Percentiles rank a stretch among this genome's conserved stretches.
phyloP scores from a whole-genome alignment of 2,113 vertebrate genomes.

The Dunckerocampus dactyliophorus region DNA sequence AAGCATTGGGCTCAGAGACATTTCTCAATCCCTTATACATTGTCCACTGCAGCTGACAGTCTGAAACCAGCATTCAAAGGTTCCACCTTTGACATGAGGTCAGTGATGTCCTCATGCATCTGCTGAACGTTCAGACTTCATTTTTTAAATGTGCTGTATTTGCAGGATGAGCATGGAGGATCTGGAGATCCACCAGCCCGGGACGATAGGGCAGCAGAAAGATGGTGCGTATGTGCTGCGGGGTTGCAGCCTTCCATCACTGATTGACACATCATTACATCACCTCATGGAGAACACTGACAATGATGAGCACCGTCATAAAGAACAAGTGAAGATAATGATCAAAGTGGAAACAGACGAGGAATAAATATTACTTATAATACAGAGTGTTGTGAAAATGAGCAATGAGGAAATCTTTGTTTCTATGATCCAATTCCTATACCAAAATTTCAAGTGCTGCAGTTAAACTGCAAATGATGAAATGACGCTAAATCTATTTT shows the following conservation, averaged over 20 bases:
- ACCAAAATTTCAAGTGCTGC: no score
- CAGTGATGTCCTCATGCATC: neutral
- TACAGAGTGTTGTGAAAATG: no score
- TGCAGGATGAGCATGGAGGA: slow-evolving; percentile 62
- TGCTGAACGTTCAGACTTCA: neutral
- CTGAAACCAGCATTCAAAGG: slow-evolving; percentile 78
- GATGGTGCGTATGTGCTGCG: slow-evolving; percentile 24
- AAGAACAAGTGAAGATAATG: slow-evolving; percentile 15
- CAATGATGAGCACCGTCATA: neutral
- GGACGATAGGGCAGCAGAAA: slow-evolving; percentile 16
- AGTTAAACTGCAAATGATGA: no score
- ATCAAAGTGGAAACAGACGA: slow-evolving; percentile 16
- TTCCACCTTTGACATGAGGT: slow-evolving; percentile 85
- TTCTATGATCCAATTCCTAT: no score
- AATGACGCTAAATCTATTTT: no score
- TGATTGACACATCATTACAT: slow-evolving; percentile 16
- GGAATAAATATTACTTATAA: no score
- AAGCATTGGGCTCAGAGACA: slow-evolving; percentile 78
- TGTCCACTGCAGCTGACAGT: slow-evolving; percentile 69
- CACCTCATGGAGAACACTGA: slow-evolving; percentile 19
- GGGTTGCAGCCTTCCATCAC: slow-evolving; percentile 42
- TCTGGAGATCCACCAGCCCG: slow-evolving; percentile 45
- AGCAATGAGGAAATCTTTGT: no score
- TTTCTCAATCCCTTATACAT: slow-evolving; percentile 74
- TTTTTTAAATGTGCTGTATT: neutral